Conservation (phyloP, 2,888 invertebrate genomes). For the Tipula helvola region DNA sequence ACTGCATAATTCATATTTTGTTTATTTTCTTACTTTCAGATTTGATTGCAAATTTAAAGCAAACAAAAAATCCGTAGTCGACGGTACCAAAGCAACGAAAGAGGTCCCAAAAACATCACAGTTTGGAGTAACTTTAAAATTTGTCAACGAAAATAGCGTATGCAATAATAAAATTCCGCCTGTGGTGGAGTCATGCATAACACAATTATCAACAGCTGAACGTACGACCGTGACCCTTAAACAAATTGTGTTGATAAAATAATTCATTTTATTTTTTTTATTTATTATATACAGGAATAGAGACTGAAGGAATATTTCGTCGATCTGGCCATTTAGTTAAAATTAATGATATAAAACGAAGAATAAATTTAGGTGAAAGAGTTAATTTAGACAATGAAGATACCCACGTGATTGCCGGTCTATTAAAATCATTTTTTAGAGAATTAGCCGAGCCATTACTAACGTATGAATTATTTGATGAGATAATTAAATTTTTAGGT, state of each 20-base stretch:
- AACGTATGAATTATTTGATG: constrained; percentile 87
- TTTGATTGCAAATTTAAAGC: constrained; percentile 62
- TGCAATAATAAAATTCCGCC: constrained; percentile 75
- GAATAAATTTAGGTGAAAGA: constrained; percentile 75
- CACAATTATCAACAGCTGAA: constrained; percentile 79
- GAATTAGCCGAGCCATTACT: constrained; percentile 87
- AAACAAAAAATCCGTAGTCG: constrained; percentile 23
- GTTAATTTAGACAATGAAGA: constrained; percentile 59
- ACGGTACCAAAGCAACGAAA: constrained; percentile 16
- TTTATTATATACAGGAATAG: constrained; percentile 49
- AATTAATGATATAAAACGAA: constrained; percentile 72
- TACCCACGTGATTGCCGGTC: constrained; percentile 86
- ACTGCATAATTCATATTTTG: too few species aligned
- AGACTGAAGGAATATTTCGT: constrained; percentile 93
- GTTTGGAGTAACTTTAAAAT: constrained; percentile 88
- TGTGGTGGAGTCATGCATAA: constrained; percentile 80
- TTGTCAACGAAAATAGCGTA: constrained; percentile 77
- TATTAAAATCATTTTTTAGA: constrained; percentile 86
- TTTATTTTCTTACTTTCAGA: constrained; percentile 35
- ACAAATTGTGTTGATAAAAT: constrained; percentile 10
- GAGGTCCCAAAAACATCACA: constrained; percentile 61
- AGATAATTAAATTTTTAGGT: constrained; percentile 84
- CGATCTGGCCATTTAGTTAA: constrained; percentile 76
- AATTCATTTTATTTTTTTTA: constrained; percentile 8
- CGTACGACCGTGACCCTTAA: constrained; percentile 37